Base-by-base conservation (phyloP, 2,113 vertebrate species). In the Oryzias celebensis region DNA sequence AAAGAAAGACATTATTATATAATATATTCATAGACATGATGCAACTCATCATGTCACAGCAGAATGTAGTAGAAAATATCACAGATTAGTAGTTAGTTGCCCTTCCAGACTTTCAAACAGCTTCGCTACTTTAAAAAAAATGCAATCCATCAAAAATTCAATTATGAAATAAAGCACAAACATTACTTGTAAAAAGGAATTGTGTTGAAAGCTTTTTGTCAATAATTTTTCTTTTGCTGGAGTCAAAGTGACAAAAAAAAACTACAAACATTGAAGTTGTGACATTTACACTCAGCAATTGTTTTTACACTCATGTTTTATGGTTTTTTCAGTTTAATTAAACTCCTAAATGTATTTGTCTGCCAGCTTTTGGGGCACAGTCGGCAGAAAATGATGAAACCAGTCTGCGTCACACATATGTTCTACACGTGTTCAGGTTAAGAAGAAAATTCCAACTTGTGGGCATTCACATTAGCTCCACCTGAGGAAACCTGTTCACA, bases 331-430 rank as follows among this genome's bases (percentile, higher is more conserved):
- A 97, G 95, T 96, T 95, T 98, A 96, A 99, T 98, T 98, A 95
- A 96, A 99, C 98, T 99, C 96, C 96, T 95, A 98, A 97, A 99
- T 98, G 94, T 95, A 98, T 98, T 85, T 87, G 78, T 89, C 95
- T 93, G 95, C 96, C 95, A 96, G 95, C 94, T 93, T 93, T 93
- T 92, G 94, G 93, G 92, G 93, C 91, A 91, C 93, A 94, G 96
- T 92, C 93, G 92, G 94, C 94, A 95, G 87, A 95, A 93, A 92
- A 94, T 94, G 94, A 93, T 92, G 93, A 94, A 20, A 36, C 95
- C 97, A 97, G 97, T 98, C 96, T 98, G 91, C 91, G 93, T 94
- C 95, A 96, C 94, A 96, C 98, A 96, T 96, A 77, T 84, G 71
- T 74, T 70, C 67, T 73, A 84, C 50, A 71, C 43, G 20, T 48